Conservation (phyloP, 2,113 vertebrate genomes). For the Epinephelus moara region DNA sequence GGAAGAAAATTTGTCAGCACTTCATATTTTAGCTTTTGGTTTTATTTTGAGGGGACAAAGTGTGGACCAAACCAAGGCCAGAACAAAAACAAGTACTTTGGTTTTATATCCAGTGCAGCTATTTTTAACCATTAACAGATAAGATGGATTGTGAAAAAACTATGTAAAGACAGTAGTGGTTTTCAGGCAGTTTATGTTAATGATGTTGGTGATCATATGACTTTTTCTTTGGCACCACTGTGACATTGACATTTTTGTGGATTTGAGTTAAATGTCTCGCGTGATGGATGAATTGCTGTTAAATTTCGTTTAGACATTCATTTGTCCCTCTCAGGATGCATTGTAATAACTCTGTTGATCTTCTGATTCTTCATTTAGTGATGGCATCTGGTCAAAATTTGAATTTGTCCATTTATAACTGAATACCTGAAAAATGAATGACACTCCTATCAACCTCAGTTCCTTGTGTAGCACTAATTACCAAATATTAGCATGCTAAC, state of each 20-base stretch:
- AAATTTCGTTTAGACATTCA: no score
- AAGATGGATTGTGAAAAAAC: no score
- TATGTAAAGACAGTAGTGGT: not conserved
- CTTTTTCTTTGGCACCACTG: no score
- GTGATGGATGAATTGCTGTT: no score
- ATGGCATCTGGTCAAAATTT: not conserved
- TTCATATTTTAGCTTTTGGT: not conserved
- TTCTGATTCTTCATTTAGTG: no score
- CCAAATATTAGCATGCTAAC: not conserved
- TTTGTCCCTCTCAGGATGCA: no score
- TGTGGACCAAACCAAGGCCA: not conserved
- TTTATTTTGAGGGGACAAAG: not conserved
- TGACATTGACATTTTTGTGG: no score
- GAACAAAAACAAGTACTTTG: not conserved
- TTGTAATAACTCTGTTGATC: not conserved
- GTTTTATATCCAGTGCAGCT: not conserved
- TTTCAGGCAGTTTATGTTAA: not conserved
- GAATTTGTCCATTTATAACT: not conserved
- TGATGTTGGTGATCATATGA: no score
- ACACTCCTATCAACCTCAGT: no score
- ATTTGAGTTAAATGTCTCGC: no score
- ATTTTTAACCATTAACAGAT: not conserved
- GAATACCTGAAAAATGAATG: no score
- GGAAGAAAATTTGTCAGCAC: not conserved
- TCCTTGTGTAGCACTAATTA: not conserved